phyloP scores from a whole-genome alignment of 2,797 vertebrate genomes.

The Bucorvus abyssinicus region DNA sequence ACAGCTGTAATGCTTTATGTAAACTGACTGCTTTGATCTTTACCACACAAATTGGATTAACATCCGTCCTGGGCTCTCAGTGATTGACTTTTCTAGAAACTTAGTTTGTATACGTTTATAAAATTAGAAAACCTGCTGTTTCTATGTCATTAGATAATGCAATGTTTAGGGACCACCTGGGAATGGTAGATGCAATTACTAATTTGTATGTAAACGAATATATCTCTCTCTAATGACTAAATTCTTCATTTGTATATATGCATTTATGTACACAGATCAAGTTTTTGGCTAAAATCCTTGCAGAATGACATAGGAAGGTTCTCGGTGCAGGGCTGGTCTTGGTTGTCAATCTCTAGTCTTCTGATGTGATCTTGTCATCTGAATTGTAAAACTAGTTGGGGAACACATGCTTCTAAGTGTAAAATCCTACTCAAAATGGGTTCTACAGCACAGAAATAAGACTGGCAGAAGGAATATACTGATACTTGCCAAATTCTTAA shows the following conservation, averaged over 20 bases:
- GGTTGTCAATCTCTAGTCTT: background rate
- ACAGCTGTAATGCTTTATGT: background rate
- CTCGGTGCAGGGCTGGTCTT: background rate
- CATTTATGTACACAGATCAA: background rate
- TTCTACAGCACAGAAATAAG: background rate
- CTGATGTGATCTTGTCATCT: background rate
- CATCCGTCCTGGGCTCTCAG: background rate
- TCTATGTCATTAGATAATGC: background rate
- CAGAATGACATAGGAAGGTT: background rate
- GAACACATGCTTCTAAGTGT: background rate
- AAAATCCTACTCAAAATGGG: background rate
- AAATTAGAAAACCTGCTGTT: background rate
- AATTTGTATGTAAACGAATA: background rate
- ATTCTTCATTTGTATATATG: background rate
- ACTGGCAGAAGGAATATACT: background rate
- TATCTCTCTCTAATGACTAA: background rate
- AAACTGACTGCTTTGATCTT: conserved; percentile 40
- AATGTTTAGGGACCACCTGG: background rate
- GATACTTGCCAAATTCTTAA: background rate
- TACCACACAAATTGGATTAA: conserved; percentile 48
- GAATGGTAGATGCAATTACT: background rate
- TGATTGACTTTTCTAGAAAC: conserved; percentile 11
- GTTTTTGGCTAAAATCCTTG: background rate
- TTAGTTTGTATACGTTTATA: background rate
- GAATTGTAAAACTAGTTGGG: background rate